Conservation (phyloP, 2,797 vertebrate species). For the Numenius phaeopus region DNA sequence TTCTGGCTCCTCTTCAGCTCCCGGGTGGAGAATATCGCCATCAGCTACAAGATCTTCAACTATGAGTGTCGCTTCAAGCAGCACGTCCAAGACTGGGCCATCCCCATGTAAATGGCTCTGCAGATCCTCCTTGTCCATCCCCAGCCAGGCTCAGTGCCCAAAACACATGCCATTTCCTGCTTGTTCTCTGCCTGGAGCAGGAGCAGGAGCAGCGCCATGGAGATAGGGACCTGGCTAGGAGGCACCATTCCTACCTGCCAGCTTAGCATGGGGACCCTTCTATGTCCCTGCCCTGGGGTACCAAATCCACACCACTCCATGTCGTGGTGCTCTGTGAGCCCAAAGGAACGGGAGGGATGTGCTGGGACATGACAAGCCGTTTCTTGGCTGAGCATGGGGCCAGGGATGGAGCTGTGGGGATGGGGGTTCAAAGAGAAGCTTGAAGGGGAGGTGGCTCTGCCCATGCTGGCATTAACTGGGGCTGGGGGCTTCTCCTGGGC, state of each 20-base stretch:
- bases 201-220: neutral
- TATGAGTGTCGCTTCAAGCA: conserved; percentile 83
- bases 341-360: neutral
- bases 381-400: neutral
- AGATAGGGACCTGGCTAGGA: neutral
- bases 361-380: neutral
- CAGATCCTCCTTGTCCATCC: neutral
- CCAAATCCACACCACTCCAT: neutral
- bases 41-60: conserved; percentile 79
- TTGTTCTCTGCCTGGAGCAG: neutral
- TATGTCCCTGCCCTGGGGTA: neutral
- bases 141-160: rapidly evolving
- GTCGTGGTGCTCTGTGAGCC: neutral
- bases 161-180: neutral
- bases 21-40: conserved; percentile 51
- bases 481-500: neutral
- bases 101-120: conserved; percentile 76
- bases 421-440: neutral
- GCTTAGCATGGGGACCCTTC: neutral
- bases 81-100: conserved; percentile 81
- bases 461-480: neutral
- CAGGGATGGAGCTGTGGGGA: neutral
- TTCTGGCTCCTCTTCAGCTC: conserved; percentile 78
- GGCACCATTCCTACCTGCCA: neutral
- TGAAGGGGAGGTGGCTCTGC: neutral